These are phyloP conservation scores for Aurelia aurita DNA, from an alignment of 30 jellyfish, hydroid and myxozoan species.

Conservation along the genomic window DNA sequence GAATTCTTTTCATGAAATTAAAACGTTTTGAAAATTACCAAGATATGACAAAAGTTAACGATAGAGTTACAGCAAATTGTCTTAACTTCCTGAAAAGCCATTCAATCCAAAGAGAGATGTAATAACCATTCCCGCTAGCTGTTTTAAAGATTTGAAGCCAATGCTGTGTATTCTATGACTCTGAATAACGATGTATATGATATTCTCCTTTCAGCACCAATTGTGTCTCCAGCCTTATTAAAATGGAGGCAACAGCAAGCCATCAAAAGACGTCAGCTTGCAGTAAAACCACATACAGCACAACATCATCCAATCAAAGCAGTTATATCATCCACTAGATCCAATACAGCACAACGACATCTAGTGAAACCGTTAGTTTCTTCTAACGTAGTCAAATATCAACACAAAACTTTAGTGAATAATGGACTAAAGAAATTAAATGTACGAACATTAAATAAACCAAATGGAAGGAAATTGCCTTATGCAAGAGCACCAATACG, in stretches of 20 bases:
- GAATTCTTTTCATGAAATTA: too few relatives aligned
- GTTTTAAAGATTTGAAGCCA: too few relatives aligned
- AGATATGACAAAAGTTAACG: too few relatives aligned
- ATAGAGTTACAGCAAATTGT: too few relatives aligned
- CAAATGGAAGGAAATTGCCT: neutral
- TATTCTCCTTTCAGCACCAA: constrained; percentile 21
- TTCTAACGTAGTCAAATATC: neutral
- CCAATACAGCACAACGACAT: constrained; percentile 4
- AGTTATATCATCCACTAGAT: neutral
- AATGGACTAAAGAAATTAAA: neutral
- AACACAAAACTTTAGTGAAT: neutral
- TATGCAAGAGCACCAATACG: neutral
- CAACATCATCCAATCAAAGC: neutral
- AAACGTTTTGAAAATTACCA: too few relatives aligned
- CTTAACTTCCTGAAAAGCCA: too few relatives aligned
- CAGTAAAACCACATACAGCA: neutral
- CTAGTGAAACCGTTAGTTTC: constrained; percentile 2
- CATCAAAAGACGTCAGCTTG: constrained; percentile 11
- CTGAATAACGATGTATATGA: neutral
- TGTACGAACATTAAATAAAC: neutral
- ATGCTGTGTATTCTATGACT: neutral
- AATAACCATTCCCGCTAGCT: too few relatives aligned
- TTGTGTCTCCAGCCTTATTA: constrained; percentile 57
- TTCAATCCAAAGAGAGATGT: too few relatives aligned
- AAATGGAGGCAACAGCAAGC: constrained; percentile 70